Percentiles rank a stretch among this genome's conserved stretches.
phyloP scores from a whole-genome alignment of 2,113 vertebrate genomes.

The Pseudorhombus dupliciocellatus region DNA sequence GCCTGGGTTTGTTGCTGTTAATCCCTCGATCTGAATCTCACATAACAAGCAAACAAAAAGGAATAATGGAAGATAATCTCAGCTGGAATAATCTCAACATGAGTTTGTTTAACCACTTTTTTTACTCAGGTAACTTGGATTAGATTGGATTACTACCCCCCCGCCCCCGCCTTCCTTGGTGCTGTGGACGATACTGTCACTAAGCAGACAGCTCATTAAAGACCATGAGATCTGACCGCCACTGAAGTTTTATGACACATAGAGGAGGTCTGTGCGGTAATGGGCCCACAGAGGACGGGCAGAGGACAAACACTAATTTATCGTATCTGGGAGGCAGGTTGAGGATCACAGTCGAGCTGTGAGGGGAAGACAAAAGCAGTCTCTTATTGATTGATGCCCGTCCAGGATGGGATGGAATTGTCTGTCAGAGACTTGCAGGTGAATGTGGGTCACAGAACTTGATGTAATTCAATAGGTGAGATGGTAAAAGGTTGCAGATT shows the following conservation, averaged over 20 bases:
- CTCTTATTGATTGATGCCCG: conserved; percentile 26
- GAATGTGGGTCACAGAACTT: conserved; percentile 51
- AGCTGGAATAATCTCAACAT: conserved; percentile 54
- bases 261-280: conserved; percentile 5
- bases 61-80: conserved; percentile 67
- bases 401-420: conserved; percentile 9
- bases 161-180: neutral
- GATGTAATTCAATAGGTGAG: conserved; percentile 29
- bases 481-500: conserved; percentile 37
- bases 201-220: conserved; percentile 12
- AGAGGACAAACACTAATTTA: conserved; percentile 2
- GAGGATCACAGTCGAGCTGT: conserved; percentile 11
- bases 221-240: neutral
- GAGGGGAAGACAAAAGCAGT: conserved; percentile 14
- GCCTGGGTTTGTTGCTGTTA: conserved; percentile 51
- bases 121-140: conserved; percentile 50
- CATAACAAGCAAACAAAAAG: conserved; percentile 66
- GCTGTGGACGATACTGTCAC: neutral
- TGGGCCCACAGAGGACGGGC: neutral
- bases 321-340: conserved; percentile 18
- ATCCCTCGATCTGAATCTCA: conserved; percentile 67
- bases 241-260: conserved; percentile 1
- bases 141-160: conserved; percentile 48
- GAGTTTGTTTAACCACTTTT: conserved; percentile 47
- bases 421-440: conserved; percentile 28